A percentile compares a stretch with the other conserved stretches of the same genome.
Conservation (phyloP, 2,797 vertebrate species). For the Nannoperca obscura region DNA sequence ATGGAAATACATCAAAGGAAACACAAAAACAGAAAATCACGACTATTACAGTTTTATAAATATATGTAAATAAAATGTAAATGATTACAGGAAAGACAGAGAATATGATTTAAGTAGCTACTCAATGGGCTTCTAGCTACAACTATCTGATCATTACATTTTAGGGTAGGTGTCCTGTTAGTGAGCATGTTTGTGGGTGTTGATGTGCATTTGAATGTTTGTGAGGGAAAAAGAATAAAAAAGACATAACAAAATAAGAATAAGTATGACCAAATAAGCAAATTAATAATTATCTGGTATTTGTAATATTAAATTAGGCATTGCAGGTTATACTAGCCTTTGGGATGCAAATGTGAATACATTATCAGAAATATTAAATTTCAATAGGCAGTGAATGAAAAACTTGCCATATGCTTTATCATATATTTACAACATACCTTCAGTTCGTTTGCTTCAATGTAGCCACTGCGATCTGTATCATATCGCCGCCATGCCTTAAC, state of each 20-base stretch:
- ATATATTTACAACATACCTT: constrained; percentile 73
- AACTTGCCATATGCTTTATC: neutral
- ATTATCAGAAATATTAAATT: neutral
- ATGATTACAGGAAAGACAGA: neutral
- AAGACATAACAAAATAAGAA: constrained; percentile 39
- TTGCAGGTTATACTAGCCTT: neutral
- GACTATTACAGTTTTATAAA: constrained; percentile 3
- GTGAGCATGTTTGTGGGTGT: constrained; percentile 17
- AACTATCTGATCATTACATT: neutral
- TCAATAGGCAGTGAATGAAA: neutral
- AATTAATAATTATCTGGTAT: constrained; percentile 5
- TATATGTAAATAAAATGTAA: neutral
- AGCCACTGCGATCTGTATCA: constrained; percentile 95
- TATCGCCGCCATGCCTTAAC: constrained; percentile 90
- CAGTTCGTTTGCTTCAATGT: constrained; percentile 94
- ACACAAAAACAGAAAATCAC: constrained; percentile 4
- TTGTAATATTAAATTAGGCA: neutral
- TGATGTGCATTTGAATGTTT: constrained; percentile 19
- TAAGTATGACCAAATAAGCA: constrained; percentile 29
- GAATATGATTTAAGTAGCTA: neutral
- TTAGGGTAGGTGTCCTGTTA: constrained; percentile 16
- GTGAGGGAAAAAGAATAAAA: neutral
- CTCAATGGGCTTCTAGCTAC: neutral
- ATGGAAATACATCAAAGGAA: neutral
- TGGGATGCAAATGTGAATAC: neutral